Base-by-base conservation (phyloP, 2,888 invertebrate genomes). In the Drosophila fulvimacula region DNA sequence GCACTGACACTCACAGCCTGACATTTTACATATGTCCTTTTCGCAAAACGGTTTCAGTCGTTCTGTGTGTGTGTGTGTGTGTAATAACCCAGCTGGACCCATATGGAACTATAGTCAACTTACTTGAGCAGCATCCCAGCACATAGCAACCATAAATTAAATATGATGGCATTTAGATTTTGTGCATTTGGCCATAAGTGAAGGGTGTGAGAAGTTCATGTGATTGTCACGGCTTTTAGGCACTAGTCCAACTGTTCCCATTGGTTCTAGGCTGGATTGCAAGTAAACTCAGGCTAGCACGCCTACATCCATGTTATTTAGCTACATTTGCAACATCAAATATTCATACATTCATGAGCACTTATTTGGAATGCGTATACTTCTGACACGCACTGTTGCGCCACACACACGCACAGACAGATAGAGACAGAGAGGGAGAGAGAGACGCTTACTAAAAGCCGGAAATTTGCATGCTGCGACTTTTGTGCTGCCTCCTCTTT, bases 271-370 rank as follows among this genome's bases (percentile, higher is more conserved):
- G 27, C 51, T 3, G 55, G 55, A 30, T n/a, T 13, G 30, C 49
- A 44, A 39, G 34, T 9, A 21, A 39, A 17, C 17, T n/a, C 27
- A 30, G 46, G 34, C 59, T 69, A 5, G 49, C 48, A 48, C 36
- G 71, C 71, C 44, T 75, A 62, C 27, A 46, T 72, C 46, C 13
- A 39, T 17, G 3, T 36, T 77, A 73, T 79, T 80, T 85, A 74
- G 81, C 71, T 72, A 86, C 86, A 82, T 86, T 82, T 83, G 73
- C 61, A 46, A 69, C 69, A 89, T 87, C 73, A 90, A 90, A 90
- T 89, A 89, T 87, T 87, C 86, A 86, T 81, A 81, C 75, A 81
- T 83, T 88, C 76, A 68, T 78, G 74, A 79, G 86, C 80, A 80
- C 76, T 90, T 83, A 64, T 75, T 80, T 69, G 67, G 67, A 63